Base-by-base conservation (phyloP, 2,888 invertebrate species). In the Eristalinus sepulchralis region DNA sequence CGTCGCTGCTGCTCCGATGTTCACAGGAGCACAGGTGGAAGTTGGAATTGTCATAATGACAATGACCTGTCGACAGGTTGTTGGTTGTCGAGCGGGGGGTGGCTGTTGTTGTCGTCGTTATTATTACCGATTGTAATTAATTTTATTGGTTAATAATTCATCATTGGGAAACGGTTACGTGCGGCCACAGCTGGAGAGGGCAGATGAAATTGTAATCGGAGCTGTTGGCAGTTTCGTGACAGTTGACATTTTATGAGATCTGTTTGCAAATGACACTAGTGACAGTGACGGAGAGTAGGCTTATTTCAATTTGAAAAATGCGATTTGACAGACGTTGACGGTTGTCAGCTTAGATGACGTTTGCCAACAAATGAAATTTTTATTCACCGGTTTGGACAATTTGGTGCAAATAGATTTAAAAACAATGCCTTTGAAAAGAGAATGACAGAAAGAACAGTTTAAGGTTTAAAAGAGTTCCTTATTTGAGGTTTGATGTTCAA, bases 31-130 rank as follows among this genome's bases (percentile, higher is more conserved):
- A 64, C 83, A 84, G 84, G 47, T 47, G 47, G 47, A 47, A n/a
- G 47, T 17, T 80, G 53, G 17, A 64, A 80, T 84, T 80, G 64
- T 55, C n/a, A n/a, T 84, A 80, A 84, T 71, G 75, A 80, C 70
- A 27, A 70, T 76, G 75, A 75, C 83, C 79, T 73, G 22, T 17
- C 57, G 73, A 73, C 17, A 55, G 78, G 17, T 47, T 17, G 47
- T 17, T 17, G 22, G 57, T 57, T 13, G 72, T 27, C 5, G 2
- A 27, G 27, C n/a, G 27, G 27, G 27, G 33, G 33, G 47, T 47
- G 17, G 17, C n/a, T 17, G 47, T n/a, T 67, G 53, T 57, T 67
- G 31, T 64, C 27, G 60, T 60, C n/a, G n/a, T 66, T 17, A 47
- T 33, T 60, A 66, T 31, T 57, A 13, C 59, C 67, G 27, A 76